Base-by-base conservation (phyloP, 2,888 invertebrate species). In the Cryptocheilus praepositus region DNA sequence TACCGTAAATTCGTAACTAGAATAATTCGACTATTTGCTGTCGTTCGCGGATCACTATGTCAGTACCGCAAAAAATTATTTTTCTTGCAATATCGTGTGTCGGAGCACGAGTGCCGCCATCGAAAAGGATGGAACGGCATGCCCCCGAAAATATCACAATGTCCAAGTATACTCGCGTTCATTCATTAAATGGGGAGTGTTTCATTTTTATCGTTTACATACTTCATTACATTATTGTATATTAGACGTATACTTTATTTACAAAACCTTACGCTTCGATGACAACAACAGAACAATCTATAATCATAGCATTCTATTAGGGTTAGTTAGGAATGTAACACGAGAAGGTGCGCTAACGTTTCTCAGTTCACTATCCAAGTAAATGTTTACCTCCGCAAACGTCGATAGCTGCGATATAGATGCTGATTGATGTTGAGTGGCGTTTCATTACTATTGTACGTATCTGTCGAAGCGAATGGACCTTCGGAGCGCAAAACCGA, bases 1-100 rank as follows among this genome's bases (percentile, higher is more conserved):
- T 87, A 86, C 82, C 80, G 80, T 87, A 88, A 88, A 87, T 88
- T 87, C 88, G 87, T 87, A 87, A 84, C 86, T 87, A 87, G 86
- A 85, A 87, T 86, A 86, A 82, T 36, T 85, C 81, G 81, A 71
- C 65, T 61, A 51, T 58, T 64, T 60, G 71, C 64, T 61, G 70
- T 62, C 77, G 62, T 61, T 70, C 70, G 69, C 56, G 57, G 71
- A 65, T 77, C 66, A n/a, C 55, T 16, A 55, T 36, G 3, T 49
- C 62, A 66, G 61, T 73, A 64, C 67, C 71, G 73, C 36, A 36
- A 36, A 36, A 36, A 36, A 36, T 36, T 36, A 70, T 18, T 55
- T 43, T 18, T 73, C 73, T 74, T 81, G 80, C 78, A 79, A 80
- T 81, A 81, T 81, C 81, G 68, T 79, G 73, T 69, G 53, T 57